Conservation (phyloP, 1,140 invertebrate species). For the Diorhabda elongata region DNA sequence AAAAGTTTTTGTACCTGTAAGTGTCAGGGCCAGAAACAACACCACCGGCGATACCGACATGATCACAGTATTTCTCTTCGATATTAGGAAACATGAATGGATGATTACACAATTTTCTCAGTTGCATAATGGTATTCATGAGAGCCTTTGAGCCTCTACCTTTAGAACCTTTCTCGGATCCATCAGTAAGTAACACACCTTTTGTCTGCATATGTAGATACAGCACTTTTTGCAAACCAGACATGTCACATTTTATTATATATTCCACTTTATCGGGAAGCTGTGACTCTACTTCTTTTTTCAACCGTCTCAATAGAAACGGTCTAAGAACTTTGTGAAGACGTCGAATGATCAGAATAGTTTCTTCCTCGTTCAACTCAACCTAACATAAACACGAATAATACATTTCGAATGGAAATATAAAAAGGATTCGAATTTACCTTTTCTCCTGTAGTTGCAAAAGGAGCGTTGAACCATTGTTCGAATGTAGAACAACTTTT, state of each 20-base stretch:
- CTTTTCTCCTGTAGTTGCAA: slow-evolving; percentile 62
- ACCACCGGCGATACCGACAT: slow-evolving; percentile 67
- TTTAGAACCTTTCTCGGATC: slow-evolving; percentile 91
- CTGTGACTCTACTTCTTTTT: slow-evolving; percentile 93
- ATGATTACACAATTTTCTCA: slow-evolving; percentile 98
- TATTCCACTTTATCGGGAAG: slow-evolving; percentile 99
- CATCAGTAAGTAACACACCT: slow-evolving; percentile 91
- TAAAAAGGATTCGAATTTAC: slow-evolving; percentile 25
- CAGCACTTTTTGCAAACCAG: slow-evolving; percentile 85
- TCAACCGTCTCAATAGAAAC: slow-evolving; percentile 64
- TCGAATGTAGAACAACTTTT: slow-evolving; percentile 35
- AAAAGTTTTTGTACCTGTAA: background rate
- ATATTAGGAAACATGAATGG: slow-evolving; percentile 99
- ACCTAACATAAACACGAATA: slow-evolving; percentile 39
- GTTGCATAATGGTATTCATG: slow-evolving; percentile 98
- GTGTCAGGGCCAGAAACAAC: slow-evolving; percentile 61
- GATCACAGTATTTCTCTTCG: slow-evolving; percentile 95
- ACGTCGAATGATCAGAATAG: slow-evolving; percentile 53
- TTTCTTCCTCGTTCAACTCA: slow-evolving; percentile 57
- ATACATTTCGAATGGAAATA: too few relatives aligned
- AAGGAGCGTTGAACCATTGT: slow-evolving; percentile 47
- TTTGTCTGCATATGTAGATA: slow-evolving; percentile 95
- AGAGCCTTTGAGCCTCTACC: slow-evolving; percentile 91
- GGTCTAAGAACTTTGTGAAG: slow-evolving; percentile 64
- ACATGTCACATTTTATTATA: slow-evolving; percentile 99